Evolutionary conservation across 64 coral and sea anemone species (phyloP).

Genomic region (Stylophora pistillata): DNA sequence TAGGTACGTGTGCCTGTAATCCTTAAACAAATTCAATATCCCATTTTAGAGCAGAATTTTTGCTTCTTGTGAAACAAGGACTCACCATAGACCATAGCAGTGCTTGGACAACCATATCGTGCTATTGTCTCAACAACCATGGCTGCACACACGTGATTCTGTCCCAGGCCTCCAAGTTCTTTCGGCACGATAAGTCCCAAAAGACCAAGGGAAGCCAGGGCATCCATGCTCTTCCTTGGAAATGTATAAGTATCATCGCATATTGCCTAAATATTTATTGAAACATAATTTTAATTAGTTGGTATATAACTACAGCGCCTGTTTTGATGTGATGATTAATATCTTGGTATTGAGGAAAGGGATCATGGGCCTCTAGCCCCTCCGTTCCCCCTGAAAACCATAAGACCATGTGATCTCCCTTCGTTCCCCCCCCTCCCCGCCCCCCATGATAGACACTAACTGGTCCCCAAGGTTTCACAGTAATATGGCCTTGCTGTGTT

Average conservation of each 20-base stretch:
- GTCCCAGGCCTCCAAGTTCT: constrained; percentile 43
- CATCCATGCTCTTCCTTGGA: constrained; percentile 38
- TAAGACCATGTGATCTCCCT: too few species aligned
- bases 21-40: neutral
- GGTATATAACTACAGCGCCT: neutral
- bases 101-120: constrained; percentile 49
- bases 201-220: constrained; percentile 45
- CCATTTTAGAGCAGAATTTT: neutral
- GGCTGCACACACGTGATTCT: constrained; percentile 41
- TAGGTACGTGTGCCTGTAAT: neutral
- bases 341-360: too few species aligned
- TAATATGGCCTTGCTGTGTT: too few species aligned
- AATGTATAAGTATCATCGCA: constrained; percentile 43
- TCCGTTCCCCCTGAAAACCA: too few species aligned
- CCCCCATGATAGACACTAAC: too few species aligned
- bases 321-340: too few species aligned
- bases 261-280: constrained; percentile 3
- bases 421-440: too few species aligned
- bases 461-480: too few species aligned
- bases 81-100: constrained; percentile 55
- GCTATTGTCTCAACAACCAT: constrained; percentile 48
- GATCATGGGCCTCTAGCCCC: too few species aligned
- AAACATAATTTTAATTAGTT: neutral
- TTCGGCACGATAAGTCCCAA: constrained; percentile 51
- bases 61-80: neutral